Conservation (phyloP, 2,113 vertebrate species). For the Orycteropus afer region DNA sequence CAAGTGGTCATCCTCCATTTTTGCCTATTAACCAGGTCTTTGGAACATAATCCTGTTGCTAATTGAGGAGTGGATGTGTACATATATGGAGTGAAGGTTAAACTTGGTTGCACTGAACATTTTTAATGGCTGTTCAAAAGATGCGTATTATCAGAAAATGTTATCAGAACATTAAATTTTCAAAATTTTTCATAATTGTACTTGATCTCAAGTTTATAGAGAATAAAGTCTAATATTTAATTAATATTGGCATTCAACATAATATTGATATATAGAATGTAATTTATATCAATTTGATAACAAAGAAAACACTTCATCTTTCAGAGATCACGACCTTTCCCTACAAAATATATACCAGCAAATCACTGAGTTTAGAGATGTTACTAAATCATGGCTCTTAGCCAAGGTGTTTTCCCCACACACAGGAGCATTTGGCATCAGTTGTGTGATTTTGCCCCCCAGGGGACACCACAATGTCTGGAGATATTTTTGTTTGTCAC, state of each 20-base stretch:
- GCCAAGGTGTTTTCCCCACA: background rate
- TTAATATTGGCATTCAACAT: background rate
- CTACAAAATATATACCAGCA: background rate
- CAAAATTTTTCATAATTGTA: background rate
- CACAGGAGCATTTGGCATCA: background rate
- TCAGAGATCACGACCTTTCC: background rate
- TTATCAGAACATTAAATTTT: background rate
- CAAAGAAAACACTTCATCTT: background rate
- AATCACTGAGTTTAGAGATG: conserved; percentile 7
- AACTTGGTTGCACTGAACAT: background rate
- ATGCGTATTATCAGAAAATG: background rate
- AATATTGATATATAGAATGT: background rate
- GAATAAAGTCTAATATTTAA: background rate
- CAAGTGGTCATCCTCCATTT: no score
- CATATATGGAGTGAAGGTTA: background rate
- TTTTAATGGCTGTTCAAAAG: background rate
- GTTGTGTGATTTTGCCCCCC: background rate
- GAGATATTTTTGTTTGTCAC: background rate
- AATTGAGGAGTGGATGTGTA: no score
- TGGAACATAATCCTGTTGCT: no score
- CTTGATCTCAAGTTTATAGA: background rate
- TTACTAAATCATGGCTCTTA: background rate
- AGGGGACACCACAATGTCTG: background rate
- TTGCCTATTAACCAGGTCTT: no score
- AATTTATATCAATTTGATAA: conserved; percentile 26